phyloP scores from a whole-genome alignment of 2,888 invertebrate species.

The Philonicus albiceps region DNA sequence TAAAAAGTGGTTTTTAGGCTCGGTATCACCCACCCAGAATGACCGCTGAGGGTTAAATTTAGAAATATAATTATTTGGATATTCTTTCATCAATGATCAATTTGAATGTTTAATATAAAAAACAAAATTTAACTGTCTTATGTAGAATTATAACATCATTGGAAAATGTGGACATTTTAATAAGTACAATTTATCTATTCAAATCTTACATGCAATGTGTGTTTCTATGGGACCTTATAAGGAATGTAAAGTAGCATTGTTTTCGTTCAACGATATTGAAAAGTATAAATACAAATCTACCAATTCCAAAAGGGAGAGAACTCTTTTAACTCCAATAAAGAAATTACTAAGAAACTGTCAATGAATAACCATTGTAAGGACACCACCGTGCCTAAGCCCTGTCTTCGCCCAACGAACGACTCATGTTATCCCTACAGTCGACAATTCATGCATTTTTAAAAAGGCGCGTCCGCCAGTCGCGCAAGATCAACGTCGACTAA shows the following conservation, averaged over 20 bases:
- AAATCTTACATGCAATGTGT: not conserved
- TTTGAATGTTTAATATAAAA: not conserved
- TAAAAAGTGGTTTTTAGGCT: too few species aligned
- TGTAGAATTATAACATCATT: not conserved
- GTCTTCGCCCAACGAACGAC: not conserved
- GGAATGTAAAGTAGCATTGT: not conserved
- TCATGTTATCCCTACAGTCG: not conserved
- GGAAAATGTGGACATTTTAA: not conserved
- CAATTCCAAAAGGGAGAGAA: not conserved
- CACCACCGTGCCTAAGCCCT: not conserved
- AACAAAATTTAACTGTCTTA: not conserved
- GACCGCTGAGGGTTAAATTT: too few species aligned
- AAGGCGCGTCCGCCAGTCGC: not conserved
- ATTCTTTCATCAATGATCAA: not conserved
- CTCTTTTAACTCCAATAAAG: not conserved
- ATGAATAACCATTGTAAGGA: not conserved
- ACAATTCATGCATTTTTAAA: constrained; percentile 46
- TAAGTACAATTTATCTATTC: not conserved
- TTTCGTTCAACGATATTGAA: not conserved
- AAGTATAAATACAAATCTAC: not conserved
- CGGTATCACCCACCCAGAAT: too few species aligned
- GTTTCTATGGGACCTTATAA: not conserved
- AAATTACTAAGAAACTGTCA: not conserved
- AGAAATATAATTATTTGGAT: not conserved
- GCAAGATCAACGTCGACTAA: not conserved